Base-by-base conservation (phyloP, 2,888 invertebrate species). In the Gnatocerus cornutus region DNA sequence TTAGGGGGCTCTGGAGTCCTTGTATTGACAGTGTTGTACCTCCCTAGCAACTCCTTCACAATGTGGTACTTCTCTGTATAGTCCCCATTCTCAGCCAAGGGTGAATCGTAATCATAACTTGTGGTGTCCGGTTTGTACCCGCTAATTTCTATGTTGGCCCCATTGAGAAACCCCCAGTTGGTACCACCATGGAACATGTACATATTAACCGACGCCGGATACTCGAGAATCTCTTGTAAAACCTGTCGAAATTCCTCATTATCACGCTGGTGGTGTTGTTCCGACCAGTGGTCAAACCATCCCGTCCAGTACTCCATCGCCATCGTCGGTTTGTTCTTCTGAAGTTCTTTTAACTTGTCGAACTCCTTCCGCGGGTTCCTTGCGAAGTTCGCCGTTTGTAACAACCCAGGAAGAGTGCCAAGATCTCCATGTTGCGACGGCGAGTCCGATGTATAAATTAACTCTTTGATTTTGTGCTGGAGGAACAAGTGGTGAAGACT, bases 181-280 rank as follows among this genome's bases (percentile, higher is more conserved):
- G 94, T 93, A 61, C 97, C 96, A 14, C 97, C 97, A 78, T 91
- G 92, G 84, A 96, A 96, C 93, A 97, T 94, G 81, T 97, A 98
- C 76, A 97, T 90, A 80, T 96, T 97, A 13, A 97, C 90, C 58
- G 92, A 82, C 3, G 82, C 77, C 0, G 82, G 82, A 68, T 77
- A 82, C 14, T 72, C 66, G 7, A 84, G 59, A 58, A 84, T 84
- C 5, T 68, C 56, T 66, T 81, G 75, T 8, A 79, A 76, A 16
- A 77, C 73, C 9, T 75, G 66, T 10, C 64, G 68, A 71, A 80
- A 84, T 16, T 68, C 70, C 10, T 69, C 66, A n/a, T 68, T 53
- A 10, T 71, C 68, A 13, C 75, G 71, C 2, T 73, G 76, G 27
- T 82, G 79, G 61, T 83, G 81, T 3, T 74, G 72, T 65, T 86